A percentile compares a stretch with the other conserved stretches of the same genome.
These are phyloP conservation scores for Phalacrocorax pelagicus DNA, from an alignment of 2,113 vertebrate genomes.

Conservation along the genomic window DNA sequence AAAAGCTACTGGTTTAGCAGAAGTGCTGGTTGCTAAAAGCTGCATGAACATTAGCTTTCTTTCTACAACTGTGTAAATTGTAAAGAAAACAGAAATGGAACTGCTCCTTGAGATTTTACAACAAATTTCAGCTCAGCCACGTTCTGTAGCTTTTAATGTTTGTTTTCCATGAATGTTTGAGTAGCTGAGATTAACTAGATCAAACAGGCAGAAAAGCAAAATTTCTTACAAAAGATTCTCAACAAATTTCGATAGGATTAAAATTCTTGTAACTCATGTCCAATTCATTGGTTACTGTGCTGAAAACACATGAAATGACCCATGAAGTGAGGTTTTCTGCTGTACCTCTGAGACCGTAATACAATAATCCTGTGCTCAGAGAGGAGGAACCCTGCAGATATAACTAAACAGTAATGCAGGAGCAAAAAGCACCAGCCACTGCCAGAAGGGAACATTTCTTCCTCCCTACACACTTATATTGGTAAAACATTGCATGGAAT, in stretches of 20 bases:
- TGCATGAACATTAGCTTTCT: background rate
- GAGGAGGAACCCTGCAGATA: background rate
- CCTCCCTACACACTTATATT: background rate
- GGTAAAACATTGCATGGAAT: background rate
- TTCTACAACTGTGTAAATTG: background rate
- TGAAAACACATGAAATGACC: background rate
- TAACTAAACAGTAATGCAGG: background rate
- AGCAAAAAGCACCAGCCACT: background rate
- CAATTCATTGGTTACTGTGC: background rate
- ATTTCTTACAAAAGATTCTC: background rate
- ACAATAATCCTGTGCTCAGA: background rate
- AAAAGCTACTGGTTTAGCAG: constrained; percentile 5
- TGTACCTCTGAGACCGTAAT: background rate
- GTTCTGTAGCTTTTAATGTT: background rate
- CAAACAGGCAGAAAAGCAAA: background rate
- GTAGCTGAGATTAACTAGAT: background rate
- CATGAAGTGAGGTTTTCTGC: background rate
- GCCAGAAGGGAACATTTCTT: background rate
- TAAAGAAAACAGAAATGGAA: background rate
- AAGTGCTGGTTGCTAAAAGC: background rate
- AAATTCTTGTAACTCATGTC: background rate
- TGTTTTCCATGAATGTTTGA: constrained; percentile 37
- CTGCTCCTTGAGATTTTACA: background rate
- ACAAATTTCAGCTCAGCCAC: background rate
- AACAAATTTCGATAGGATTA: background rate